Percentiles rank a stretch among this genome's conserved stretches.
Evolutionary conservation across 2,797 vertebrate genomes (phyloP).

Genomic region (Pampus argenteus): DNA sequence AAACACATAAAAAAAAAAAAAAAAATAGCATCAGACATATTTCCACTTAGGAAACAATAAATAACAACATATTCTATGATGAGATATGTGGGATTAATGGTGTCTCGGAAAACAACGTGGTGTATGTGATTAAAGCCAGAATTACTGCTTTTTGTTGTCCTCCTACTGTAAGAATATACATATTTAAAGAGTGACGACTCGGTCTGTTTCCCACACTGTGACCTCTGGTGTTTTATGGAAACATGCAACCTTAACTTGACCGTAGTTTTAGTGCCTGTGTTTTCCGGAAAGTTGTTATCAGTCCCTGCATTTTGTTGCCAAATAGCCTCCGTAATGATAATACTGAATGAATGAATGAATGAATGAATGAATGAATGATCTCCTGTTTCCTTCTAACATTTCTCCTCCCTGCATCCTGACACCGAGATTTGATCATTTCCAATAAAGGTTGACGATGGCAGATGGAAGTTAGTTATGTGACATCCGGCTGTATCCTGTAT

Average conservation of each 20-base stretch:
- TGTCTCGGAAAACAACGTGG: conserved; percentile 12
- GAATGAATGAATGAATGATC: no score
- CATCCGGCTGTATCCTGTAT: no score
- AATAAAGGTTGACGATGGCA: no score
- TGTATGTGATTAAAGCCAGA: conserved; percentile 14
- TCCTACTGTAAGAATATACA: conserved; percentile 1
- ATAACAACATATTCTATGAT: neutral
- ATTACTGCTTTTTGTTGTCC: neutral
- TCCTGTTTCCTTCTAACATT: no score
- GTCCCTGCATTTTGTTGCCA: conserved; percentile 6
- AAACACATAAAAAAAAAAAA: no score
- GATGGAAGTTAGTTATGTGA: no score
- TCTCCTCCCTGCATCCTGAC: no score
- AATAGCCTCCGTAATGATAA: conserved; percentile 6
- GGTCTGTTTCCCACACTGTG: conserved; percentile 5
- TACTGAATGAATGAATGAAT: no score
- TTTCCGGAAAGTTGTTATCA: conserved; percentile 43
- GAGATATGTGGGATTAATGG: conserved; percentile 7
- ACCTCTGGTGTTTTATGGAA: conserved; percentile 16
- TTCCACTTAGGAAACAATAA: conserved; percentile 5
- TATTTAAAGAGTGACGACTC: neutral
- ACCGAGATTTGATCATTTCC: no score
- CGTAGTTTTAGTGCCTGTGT: conserved; percentile 13
- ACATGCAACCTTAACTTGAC: conserved; percentile 11
- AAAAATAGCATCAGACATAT: no score